Evolutionary conservation across 2,797 vertebrate genomes (phyloP).

Genomic region (Siniperca scherzeri): DNA sequence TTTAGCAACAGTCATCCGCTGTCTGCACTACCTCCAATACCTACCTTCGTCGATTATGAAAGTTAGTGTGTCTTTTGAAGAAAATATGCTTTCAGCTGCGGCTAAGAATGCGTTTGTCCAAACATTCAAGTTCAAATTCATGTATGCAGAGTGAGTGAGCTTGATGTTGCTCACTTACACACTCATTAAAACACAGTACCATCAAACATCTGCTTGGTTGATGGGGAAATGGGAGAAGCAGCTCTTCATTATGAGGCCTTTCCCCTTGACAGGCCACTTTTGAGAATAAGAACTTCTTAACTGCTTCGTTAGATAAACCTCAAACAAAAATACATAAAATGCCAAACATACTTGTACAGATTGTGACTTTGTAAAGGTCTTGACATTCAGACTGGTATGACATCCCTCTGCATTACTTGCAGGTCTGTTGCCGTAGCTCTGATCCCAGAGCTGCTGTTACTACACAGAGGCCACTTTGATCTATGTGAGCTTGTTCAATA

Average conservation of each 20-base stretch:
- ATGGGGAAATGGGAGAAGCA: neutral
- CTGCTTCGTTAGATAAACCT: constrained; percentile 1
- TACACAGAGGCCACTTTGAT: constrained; percentile 50
- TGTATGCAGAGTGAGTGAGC: constrained; percentile 14
- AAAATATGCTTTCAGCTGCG: neutral
- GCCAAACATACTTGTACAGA: neutral
- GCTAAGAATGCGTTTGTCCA: neutral
- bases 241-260: neutral
- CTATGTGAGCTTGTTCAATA: constrained; percentile 19
- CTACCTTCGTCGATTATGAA: neutral
- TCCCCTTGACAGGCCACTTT: neutral
- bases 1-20: neutral
- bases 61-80: neutral
- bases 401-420: constrained; percentile 29
- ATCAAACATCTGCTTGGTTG: constrained; percentile 11
- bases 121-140: neutral
- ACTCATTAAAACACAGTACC: constrained; percentile 2
- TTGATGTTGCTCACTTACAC: constrained; percentile 12
- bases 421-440: constrained; percentile 53
- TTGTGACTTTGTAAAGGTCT: neutral
- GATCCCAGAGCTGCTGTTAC: constrained; percentile 53
- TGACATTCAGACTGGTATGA: constrained; percentile 1
- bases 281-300: neutral
- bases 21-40: neutral
- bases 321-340: neutral